Conservation (phyloP, 2,888 invertebrate genomes). For the Cephus runcator region DNA sequence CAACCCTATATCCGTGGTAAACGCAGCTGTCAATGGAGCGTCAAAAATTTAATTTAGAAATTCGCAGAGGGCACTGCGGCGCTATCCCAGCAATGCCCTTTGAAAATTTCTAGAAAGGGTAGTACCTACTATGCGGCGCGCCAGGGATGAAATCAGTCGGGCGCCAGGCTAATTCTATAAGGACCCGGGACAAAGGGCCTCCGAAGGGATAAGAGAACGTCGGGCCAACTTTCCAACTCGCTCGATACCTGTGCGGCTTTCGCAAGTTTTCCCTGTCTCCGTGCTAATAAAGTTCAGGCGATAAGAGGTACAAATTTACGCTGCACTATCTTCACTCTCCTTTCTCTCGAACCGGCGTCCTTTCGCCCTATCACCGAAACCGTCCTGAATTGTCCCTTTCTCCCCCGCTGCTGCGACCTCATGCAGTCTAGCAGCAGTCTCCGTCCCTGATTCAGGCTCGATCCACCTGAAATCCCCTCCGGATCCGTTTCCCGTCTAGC, state of each 20-base stretch:
- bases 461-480: neutral
- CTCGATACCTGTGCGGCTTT: slow-evolving; percentile 2
- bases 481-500: no score
- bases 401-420: neutral
- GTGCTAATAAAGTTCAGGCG: neutral
- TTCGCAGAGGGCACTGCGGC: neutral
- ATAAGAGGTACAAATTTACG: neutral
- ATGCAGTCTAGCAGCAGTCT: neutral
- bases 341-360: neutral
- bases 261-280: neutral
- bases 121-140: neutral
- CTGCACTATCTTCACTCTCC: neutral
- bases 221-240: neutral
- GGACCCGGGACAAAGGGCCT: neutral
- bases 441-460: neutral
- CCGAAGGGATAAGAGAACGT: neutral
- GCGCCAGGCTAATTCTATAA: neutral
- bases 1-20: neutral
- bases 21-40: neutral
- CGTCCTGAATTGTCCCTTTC: neutral
- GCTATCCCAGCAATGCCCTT: neutral
- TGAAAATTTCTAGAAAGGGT: neutral
- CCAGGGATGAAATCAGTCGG: neutral
- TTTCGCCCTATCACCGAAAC: neutral
- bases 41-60: neutral